Evolutionary conservation across 2,797 vertebrate genomes (phyloP), one percentile per base, ranked within the genome.

Genomic region (Fratercula arctica): DNA sequence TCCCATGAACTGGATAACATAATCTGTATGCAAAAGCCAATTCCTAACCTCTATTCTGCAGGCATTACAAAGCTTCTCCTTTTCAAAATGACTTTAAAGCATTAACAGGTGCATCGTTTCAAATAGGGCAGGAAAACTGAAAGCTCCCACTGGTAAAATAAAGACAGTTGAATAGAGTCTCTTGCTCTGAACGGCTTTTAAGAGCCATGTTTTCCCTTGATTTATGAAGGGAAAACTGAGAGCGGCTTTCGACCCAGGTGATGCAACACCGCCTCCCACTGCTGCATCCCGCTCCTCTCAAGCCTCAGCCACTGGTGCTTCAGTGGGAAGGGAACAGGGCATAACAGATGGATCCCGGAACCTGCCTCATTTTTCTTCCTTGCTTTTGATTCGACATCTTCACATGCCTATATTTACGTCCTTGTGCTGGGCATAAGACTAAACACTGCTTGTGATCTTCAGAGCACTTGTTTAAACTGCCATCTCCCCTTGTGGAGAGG

Each of bases 201-300:
- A 84, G n/a, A 68, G 66, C 1, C 5, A 33, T 28, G 19, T 39
- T 86, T 91, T 69, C 43, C 33, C 39, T 53, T n/a, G 59, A 43
- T 51, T 78, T 74, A 48, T 63, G 61, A 73, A 64, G 73, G 41
- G 61, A 83, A 88, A 86, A 73, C 18, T 13, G n/a, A 41, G 45
- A 70, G 31, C 0, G 0, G 20, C 31, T 78, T 81, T 53, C 11
- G 56, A 19, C 0, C 3, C 0, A 1, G 24, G 39, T 59, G 51
- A 26, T 79, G 74, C 69, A 90, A 81, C 61, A 61, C 67, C 11
- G 46, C 93, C 92, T 95, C 94, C 92, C 61, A 11, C 85, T 57
- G 90, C 73, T 81, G 46, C 46, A 23, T 51, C 35, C 24, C 0
- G 0, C 39, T 56, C 21, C 21, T 64, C 53, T 26, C 41, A 35